Evolutionary conservation across 2,888 invertebrate genomes (phyloP).

Genomic region (Hypercompe scribonia): DNA sequence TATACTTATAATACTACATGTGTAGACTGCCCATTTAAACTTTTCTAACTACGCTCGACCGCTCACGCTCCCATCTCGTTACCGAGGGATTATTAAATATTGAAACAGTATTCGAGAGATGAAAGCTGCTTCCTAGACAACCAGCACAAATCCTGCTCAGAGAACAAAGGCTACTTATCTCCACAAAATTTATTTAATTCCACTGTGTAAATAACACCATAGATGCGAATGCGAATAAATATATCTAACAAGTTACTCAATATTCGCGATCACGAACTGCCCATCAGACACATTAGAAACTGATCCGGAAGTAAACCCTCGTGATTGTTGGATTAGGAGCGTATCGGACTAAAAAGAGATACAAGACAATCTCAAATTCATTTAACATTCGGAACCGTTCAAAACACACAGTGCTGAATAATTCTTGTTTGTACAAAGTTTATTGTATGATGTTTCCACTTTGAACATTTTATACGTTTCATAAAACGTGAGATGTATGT

Average conservation of each 20-base stretch:
- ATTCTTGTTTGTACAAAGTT: slow-evolving; percentile 18
- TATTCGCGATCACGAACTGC: slow-evolving; percentile 80
- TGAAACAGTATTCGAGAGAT: slow-evolving; percentile 80
- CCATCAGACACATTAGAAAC: slow-evolving; percentile 72
- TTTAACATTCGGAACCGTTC: slow-evolving; percentile 38
- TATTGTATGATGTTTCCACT: slow-evolving; percentile 9
- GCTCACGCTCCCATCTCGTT: slow-evolving; percentile 72
- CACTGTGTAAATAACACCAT: slow-evolving; percentile 38
- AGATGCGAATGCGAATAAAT: slow-evolving; percentile 22
- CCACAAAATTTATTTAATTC: slow-evolving; percentile 70
- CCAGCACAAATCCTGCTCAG: slow-evolving; percentile 63
- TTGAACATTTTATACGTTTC: neutral
- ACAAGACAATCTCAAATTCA: slow-evolving; percentile 52
- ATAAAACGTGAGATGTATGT: neutral
- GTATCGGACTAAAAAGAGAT: slow-evolving; percentile 61
- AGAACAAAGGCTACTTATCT: slow-evolving; percentile 74
- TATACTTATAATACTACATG: slow-evolving; percentile 38
- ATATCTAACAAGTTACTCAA: slow-evolving; percentile 53
- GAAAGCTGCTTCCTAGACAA: slow-evolving; percentile 79
- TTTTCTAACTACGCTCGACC: slow-evolving; percentile 72
- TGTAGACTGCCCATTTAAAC: slow-evolving; percentile 80
- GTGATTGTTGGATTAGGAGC: slow-evolving; percentile 73
- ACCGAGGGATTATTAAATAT: slow-evolving; percentile 85
- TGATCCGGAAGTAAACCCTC: slow-evolving; percentile 74
- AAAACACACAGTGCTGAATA: slow-evolving; percentile 21